These are phyloP conservation scores for Microplitis manilae DNA, from an alignment of 2,888 invertebrate genomes.

Conservation along the genomic window DNA sequence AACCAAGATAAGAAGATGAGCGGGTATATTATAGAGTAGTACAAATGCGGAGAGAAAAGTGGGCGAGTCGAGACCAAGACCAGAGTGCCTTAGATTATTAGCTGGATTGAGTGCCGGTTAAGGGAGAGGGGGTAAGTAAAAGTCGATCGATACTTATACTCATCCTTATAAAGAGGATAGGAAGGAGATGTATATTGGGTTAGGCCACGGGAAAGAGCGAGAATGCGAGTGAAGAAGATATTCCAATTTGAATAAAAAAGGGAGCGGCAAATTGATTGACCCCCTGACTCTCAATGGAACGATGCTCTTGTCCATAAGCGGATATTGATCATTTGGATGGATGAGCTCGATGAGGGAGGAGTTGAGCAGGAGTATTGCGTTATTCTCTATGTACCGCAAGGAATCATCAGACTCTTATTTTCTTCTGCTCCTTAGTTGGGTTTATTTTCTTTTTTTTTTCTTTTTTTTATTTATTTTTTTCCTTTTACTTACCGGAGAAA, in stretches of 20 bases:
- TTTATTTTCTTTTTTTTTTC: constrained; percentile 12
- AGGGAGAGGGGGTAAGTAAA: neutral
- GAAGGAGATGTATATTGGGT: neutral
- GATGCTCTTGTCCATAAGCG: constrained; percentile 59
- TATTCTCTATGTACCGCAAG: constrained; percentile 29
- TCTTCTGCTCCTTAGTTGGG: neutral
- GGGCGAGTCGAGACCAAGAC: too few species aligned
- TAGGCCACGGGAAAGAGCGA: neutral
- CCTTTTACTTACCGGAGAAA: constrained; percentile 6
- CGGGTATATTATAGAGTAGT: neutral
- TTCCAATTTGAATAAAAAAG: constrained; percentile 38
- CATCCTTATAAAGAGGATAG: neutral
- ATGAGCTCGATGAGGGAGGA: constrained; percentile 46
- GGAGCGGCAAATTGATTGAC: constrained; percentile 57
- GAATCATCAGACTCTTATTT: constrained; percentile 23
- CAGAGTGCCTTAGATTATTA: too few species aligned
- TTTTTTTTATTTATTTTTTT: constrained; percentile 7
- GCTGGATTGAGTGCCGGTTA: too few species aligned
- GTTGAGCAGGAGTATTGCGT: constrained; percentile 11
- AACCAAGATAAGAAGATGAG: neutral
- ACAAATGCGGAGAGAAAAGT: too few species aligned
- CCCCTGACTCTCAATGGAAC: constrained; percentile 46
- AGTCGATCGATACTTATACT: neutral
- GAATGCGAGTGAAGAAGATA: neutral
- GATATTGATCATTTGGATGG: constrained; percentile 64